phyloP scores from a whole-genome alignment of 2,888 invertebrate species.

The Camponotus fellah region DNA sequence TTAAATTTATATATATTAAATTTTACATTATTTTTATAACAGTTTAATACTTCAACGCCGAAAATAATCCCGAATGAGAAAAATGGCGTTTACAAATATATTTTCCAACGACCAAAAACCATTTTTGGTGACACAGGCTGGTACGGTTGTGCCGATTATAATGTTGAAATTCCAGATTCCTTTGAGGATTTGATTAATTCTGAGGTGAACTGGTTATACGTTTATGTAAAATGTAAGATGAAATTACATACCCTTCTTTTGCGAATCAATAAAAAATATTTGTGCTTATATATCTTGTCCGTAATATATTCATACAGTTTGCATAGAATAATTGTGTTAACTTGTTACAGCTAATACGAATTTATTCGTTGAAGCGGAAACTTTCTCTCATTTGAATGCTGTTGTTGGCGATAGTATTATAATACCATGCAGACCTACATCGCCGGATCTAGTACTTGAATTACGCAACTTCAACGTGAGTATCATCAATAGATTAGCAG shows the following conservation, averaged over 20 bases:
- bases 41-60: constrained; percentile 69
- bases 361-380: constrained; percentile 85
- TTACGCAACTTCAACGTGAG: constrained; percentile 59
- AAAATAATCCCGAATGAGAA: constrained; percentile 28
- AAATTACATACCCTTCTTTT: background rate
- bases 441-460: constrained; percentile 87
- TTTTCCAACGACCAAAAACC: constrained; percentile 70
- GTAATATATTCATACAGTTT: background rate
- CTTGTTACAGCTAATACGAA: constrained; percentile 85
- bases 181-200: constrained; percentile 66
- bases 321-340: background rate
- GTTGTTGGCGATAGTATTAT: constrained; percentile 84
- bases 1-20: background rate
- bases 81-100: constrained; percentile 45
- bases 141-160: constrained; percentile 80
- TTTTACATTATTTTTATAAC: background rate
- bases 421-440: constrained; percentile 90
- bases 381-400: constrained; percentile 58
- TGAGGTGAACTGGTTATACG: constrained; percentile 78
- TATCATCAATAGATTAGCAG: background rate
- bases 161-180: constrained; percentile 58
- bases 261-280: background rate
- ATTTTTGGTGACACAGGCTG: constrained; percentile 81
- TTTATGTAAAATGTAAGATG: constrained; percentile 81
- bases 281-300: background rate